Evolutionary conservation across 23 tunicate genomes (phyloP).

Genomic region (Ascidia mentula): DNA sequence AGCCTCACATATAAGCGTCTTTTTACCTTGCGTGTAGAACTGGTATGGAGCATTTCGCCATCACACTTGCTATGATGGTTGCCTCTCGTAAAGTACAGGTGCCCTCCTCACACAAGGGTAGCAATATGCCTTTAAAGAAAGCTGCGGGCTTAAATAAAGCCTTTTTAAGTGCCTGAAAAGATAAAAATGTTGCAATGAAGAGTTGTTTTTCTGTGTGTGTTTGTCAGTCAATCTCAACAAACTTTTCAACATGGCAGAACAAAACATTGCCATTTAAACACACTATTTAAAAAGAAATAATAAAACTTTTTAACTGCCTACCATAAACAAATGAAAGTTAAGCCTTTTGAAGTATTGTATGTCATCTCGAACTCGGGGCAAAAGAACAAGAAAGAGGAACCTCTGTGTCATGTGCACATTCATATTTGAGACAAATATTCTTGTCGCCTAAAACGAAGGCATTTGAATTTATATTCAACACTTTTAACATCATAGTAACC

Average conservation of each 20-base stretch:
- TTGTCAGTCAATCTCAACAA: too few relatives aligned
- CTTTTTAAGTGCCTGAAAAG: constrained; percentile 80
- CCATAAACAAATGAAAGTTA: constrained; percentile 82
- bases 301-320: constrained; percentile 3
- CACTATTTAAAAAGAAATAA: too few relatives aligned
- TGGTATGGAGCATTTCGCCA: constrained; percentile 80
- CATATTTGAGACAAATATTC: constrained; percentile 92
- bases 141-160: constrained; percentile 89
- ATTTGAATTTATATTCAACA: too few relatives aligned
- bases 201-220: neutral
- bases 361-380: constrained; percentile 93
- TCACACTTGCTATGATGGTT: constrained; percentile 76
- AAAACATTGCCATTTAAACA: too few relatives aligned
- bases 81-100: constrained; percentile 97
- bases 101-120: constrained; percentile 89
- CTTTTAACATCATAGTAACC: too few relatives aligned
- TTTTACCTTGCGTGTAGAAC: constrained; percentile 74
- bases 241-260: too few relatives aligned
- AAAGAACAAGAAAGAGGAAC: constrained; percentile 62
- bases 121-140: constrained; percentile 82
- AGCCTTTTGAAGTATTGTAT: constrained; percentile 84
- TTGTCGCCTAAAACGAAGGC: constrained; percentile 67
- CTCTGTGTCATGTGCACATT: constrained; percentile 77
- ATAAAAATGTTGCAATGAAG: neutral
- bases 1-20: too few relatives aligned